A percentile compares a stretch with the other conserved stretches of the same genome.
These are phyloP conservation scores for Agapornis roseicollis DNA, from an alignment of 2,113 vertebrate species.

Conservation along the genomic window DNA sequence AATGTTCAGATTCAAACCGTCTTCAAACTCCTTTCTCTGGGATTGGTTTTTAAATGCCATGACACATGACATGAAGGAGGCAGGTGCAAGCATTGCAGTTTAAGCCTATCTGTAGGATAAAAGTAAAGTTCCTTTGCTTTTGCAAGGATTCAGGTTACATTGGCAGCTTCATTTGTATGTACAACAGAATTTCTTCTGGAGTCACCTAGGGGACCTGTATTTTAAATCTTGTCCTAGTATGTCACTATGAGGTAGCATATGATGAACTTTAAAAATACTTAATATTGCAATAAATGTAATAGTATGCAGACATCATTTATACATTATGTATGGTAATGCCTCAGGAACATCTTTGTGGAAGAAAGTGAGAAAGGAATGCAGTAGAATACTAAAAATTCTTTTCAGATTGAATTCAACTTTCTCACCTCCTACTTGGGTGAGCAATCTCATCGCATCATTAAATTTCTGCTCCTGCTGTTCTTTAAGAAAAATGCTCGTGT, in stretches of 20 bases:
- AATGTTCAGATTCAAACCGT: neutral
- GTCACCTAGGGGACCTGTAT: neutral
- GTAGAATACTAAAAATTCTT: slow-evolving; percentile 26
- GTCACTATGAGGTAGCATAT: neutral
- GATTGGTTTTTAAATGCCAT: neutral
- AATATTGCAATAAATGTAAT: slow-evolving; percentile 25
- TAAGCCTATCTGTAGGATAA: neutral
- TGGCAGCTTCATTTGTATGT: neutral
- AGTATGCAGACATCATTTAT: slow-evolving; percentile 31
- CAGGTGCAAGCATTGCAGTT: neutral
- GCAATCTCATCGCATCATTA: neutral
- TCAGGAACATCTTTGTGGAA: slow-evolving; percentile 21
- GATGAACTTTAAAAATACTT: slow-evolving; percentile 43
- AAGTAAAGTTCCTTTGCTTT: neutral
- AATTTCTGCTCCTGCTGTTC: slow-evolving; percentile 20
- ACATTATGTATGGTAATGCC: slow-evolving; percentile 43
- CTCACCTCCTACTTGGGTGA: slow-evolving; percentile 20
- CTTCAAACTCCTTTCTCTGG: neutral
- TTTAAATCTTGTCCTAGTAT: neutral
- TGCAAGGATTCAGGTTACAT: neutral
- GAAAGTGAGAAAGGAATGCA: slow-evolving; percentile 2
- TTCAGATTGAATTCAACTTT: slow-evolving; percentile 19
- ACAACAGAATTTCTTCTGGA: neutral
- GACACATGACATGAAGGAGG: neutral
- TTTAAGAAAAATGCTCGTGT: neutral